Conservation (phyloP, 2,888 invertebrate species). For the Ornithoptera priamus region DNA sequence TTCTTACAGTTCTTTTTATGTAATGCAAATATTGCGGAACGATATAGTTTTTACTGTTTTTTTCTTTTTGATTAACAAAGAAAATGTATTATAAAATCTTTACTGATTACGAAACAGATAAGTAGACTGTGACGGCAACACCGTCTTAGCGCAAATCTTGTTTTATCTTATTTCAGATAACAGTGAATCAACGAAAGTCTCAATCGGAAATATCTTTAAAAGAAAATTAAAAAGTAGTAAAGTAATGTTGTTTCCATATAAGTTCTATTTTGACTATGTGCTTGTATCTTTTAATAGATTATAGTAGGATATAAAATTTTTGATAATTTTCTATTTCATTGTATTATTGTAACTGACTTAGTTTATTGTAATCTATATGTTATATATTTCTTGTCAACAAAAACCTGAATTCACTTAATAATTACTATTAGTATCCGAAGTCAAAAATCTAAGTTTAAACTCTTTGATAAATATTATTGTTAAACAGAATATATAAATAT, state of each 20-base stretch:
- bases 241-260: no score
- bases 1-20: neutral
- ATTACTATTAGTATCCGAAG: neutral
- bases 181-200: neutral
- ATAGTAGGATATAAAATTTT: no score
- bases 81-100: constrained; percentile 21
- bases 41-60: neutral
- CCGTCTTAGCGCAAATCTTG: constrained; percentile 3
- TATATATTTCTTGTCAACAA: no score
- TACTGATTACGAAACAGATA: constrained; percentile 18
- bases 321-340: no score
- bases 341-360: no score
- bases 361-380: no score
- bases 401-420: no score
- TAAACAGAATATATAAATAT: neutral
- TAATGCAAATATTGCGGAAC: neutral
- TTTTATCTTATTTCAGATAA: constrained; percentile 10
- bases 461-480: neutral
- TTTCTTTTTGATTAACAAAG: constrained; percentile 1
- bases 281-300: no score
- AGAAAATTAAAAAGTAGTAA: no score
- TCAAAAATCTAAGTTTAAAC: neutral
- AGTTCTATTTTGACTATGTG: no score
- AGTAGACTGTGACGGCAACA: constrained; percentile 22
- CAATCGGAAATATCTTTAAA: no score